These are phyloP conservation scores for Ageneiosus marmoratus DNA, from an alignment of 2,113 vertebrate species.

Conservation along the genomic window DNA sequence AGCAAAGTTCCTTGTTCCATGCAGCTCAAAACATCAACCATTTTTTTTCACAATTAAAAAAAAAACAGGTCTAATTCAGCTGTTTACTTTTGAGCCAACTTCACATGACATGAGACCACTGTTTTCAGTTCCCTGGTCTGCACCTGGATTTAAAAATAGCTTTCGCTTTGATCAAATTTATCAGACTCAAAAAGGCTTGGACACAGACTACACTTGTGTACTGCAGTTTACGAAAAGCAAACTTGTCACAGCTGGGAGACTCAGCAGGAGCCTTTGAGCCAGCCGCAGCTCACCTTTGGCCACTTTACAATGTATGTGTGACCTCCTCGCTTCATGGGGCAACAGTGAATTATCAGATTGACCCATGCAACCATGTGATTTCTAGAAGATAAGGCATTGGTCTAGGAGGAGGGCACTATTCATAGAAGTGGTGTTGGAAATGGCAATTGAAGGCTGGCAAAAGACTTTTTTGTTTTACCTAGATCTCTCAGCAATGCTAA, in stretches of 20 bases:
- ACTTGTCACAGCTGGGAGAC: background rate
- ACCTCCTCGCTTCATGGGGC: constrained; percentile 8
- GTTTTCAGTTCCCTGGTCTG: background rate
- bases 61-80: background rate
- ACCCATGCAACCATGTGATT: constrained; percentile 3
- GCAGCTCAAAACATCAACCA: background rate
- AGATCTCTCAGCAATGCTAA: constrained; percentile 1
- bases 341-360: constrained; percentile 20
- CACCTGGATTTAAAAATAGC: background rate
- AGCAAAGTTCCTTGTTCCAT: too few species aligned
- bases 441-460: constrained; percentile 3
- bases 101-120: background rate
- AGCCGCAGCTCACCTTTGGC: constrained; percentile 11
- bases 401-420: background rate
- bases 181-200: background rate
- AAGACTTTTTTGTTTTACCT: constrained; percentile 23
- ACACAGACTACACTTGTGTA: background rate
- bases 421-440: background rate
- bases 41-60: background rate
- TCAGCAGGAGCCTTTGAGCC: constrained; percentile 10
- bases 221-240: background rate
- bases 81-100: background rate
- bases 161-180: background rate
- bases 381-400: background rate
- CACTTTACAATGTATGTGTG: constrained; percentile 1